Base-by-base conservation (phyloP, 1,140 invertebrate species). In the Drosophila triauraria region DNA sequence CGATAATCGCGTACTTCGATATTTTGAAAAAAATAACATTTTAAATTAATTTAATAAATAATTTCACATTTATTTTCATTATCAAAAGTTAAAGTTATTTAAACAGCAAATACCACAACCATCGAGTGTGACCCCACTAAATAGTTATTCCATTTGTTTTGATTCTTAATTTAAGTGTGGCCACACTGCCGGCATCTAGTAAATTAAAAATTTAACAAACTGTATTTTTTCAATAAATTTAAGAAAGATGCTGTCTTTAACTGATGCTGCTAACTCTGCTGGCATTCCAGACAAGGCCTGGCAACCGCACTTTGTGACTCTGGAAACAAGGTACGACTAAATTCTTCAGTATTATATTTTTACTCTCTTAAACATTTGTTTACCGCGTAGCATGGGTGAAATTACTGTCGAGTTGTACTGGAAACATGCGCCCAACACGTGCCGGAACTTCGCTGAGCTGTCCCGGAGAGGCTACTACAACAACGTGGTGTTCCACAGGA, bases 341-440 rank as follows among this genome's bases (percentile, higher is more conserved):
- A 30, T 30, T 6, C 10, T 4, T 3, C 15, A 15, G 17, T 27
- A n/a, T 35, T 15, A 3, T 1, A 12, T 15, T 40, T 17, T 8
- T 27, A 2, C 0, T 7, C 6, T 35, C 9, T 10, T 15, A 15
- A 54, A n/a, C 8, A 40, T 32, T 10, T 56, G 30, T 75, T 43
- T 54, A 64, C 20, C 80, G 94, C 95, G 83, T 91, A 99, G 98
- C 40, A 99, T 99, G 98, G 98, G 99, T 1, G 96, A 97, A 90
- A 94, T 99, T 32, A 95, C 95, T 1, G 93, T 99, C 44, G 98
- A 99, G 93, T 94, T 99, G 48, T 99, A 99, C 91, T 99, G 98
- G 99, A 98, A 99, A 93, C 98, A 99, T 93, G 96, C 98, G 9
- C 98, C 98, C 25, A 96, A 96, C 64, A 99, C 98, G 3, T 99